Evolutionary conservation across 2,113 vertebrate species (phyloP).

Genomic region (Aldabrachelys gigantea): DNA sequence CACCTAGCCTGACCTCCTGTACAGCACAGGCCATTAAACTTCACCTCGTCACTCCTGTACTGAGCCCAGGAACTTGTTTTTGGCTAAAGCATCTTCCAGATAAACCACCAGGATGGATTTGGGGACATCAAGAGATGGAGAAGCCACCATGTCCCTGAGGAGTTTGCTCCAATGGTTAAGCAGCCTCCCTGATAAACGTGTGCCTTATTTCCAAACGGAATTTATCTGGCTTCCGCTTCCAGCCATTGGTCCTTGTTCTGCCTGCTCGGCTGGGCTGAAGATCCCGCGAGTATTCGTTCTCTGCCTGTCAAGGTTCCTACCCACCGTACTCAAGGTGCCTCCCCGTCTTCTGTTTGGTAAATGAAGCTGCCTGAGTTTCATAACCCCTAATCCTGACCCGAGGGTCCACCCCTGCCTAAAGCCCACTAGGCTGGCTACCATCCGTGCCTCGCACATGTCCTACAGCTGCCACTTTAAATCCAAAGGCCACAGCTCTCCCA

Average conservation of each 20-base stretch:
- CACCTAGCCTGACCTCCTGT: neutral
- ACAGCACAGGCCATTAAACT: neutral
- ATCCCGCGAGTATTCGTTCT: neutral
- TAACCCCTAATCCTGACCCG: neutral
- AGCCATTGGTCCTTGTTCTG: neutral
- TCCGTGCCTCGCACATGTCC: too few species aligned
- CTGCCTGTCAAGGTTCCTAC: neutral
- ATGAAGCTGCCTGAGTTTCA: neutral
- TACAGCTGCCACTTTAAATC: neutral
- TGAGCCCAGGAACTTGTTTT: neutral
- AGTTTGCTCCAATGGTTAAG: neutral
- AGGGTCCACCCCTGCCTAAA: neutral
- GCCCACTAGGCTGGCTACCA: neutral
- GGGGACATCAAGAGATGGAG: neutral
- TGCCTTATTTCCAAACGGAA: rapidly evolving
- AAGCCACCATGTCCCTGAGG: neutral
- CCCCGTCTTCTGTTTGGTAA: neutral
- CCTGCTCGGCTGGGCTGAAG: neutral
- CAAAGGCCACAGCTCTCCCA: neutral
- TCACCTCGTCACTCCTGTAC: neutral
- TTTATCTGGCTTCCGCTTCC: neutral
- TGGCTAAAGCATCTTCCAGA: neutral
- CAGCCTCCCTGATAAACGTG: neutral
- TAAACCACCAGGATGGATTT: neutral
- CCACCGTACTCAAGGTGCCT: neutral